Conservation (phyloP, 2,113 vertebrate species). For the Arenaria interpres region DNA sequence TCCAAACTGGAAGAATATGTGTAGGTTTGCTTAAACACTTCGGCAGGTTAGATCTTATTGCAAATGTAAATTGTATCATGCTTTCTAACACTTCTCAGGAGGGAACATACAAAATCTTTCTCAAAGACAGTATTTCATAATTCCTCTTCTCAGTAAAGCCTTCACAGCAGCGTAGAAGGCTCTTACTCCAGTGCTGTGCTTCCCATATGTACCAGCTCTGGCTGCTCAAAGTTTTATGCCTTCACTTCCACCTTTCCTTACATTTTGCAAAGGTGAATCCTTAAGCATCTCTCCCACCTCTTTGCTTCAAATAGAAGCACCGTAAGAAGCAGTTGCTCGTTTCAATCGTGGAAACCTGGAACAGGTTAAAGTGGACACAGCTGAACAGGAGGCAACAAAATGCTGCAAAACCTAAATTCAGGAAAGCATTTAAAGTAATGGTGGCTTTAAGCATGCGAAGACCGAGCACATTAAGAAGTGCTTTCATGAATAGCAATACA, state of each 20-base stretch:
- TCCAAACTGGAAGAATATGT: neutral
- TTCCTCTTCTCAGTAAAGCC: neutral
- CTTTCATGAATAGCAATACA: neutral
- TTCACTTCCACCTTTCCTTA: neutral
- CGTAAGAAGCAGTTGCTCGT: rapidly evolving
- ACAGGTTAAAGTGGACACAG: neutral
- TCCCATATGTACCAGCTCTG: neutral
- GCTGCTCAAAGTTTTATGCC: neutral
- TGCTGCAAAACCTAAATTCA: neutral
- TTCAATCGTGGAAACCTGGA: neutral
- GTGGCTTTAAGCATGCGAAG: neutral
- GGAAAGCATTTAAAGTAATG: neutral
- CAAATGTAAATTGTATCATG: neutral
- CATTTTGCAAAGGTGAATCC: neutral
- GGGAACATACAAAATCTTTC: neutral
- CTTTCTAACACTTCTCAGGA: neutral
- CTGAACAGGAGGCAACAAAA: neutral
- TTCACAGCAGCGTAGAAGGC: neutral
- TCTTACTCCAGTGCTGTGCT: neutral
- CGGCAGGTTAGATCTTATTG: neutral
- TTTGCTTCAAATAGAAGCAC: neutral
- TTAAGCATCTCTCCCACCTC: neutral
- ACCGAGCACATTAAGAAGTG: neutral
- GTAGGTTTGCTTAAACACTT: neutral
- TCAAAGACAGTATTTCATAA: neutral